Percentiles rank a stretch among this genome's conserved stretches.
Conservation (phyloP, 2,888 invertebrate genomes). For the Drosophila borborema region DNA sequence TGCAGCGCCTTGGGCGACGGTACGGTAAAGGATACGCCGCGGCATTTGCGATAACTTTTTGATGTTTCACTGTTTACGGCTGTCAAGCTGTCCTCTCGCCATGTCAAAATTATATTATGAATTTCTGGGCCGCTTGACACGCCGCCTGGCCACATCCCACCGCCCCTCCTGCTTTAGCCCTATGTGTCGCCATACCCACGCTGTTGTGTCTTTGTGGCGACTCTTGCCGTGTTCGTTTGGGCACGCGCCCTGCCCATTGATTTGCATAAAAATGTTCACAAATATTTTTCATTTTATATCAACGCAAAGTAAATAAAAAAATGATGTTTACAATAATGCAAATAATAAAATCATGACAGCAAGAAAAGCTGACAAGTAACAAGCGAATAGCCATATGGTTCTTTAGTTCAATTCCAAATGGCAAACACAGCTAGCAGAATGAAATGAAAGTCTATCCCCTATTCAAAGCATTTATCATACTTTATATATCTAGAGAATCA, state of each 20-base stretch:
- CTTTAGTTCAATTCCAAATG: slow-evolving; percentile 37
- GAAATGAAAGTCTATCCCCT: background rate
- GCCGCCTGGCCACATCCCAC: background rate
- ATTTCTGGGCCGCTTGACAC: slow-evolving; percentile 35
- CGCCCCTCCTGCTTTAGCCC: background rate
- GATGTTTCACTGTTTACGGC: slow-evolving; percentile 78
- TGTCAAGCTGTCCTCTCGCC: slow-evolving; percentile 70
- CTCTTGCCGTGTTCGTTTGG: slow-evolving; percentile 34
- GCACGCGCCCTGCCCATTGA: slow-evolving; percentile 50
- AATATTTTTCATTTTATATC: slow-evolving; percentile 66
- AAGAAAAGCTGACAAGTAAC: slow-evolving; percentile 53
- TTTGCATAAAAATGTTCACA: slow-evolving; percentile 75
- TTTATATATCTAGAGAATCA: background rate
- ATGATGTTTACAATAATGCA: slow-evolving; percentile 18
- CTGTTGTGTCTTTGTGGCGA: slow-evolving; percentile 34
- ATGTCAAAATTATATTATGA: slow-evolving; percentile 73
- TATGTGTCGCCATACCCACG: background rate
- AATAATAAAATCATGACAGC: slow-evolving; percentile 26
- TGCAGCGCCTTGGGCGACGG: slow-evolving; percentile 47
- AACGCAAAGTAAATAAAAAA: slow-evolving; percentile 30
- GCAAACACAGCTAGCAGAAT: slow-evolving; percentile 13
- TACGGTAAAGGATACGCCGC: slow-evolving; percentile 36
- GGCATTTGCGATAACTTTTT: slow-evolving; percentile 73
- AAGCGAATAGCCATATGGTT: slow-evolving; percentile 71
- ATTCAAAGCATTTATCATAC: background rate